Base-by-base conservation (phyloP, 2,113 vertebrate genomes). In the Raja brachyura region DNA sequence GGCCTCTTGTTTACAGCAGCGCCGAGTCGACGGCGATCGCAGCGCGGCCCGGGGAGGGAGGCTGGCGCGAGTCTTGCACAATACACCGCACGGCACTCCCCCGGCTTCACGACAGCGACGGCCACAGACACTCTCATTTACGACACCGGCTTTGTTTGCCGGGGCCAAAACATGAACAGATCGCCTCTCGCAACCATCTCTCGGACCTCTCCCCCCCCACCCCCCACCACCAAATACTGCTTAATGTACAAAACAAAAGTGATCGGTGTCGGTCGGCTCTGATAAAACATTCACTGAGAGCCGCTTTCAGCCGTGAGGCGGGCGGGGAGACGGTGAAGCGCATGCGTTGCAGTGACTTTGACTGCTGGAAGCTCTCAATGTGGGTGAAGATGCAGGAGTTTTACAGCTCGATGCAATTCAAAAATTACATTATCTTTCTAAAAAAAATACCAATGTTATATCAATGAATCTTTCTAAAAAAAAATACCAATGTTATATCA, bases 81-180 rank as follows among this genome's bases (percentile, higher is more conserved):
- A 74, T 73, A 16, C 90, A 54, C 70, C 90, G 90, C 66, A 92
- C 90, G 39, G 90, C 31, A 33, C 66, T 10, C 66, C 90, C 70
- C 90, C 66, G 39, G 22, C 68, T 92, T 92, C 11, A 48, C 90
- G 90, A 92, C 90, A 73, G 25, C 39, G 39, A 48, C 39, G 39
- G 39, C 39, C 39, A 48, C 39, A 48, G 39, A 0, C 39, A 48
- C 39, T 48, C 39, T 48, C 39, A 48, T 48, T 66, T 31, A 66
- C 85, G 85, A 20, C 88, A 73, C 68, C 90, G 68, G 68, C 90
- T 92, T 92, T 92, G 90, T 92, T 74, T 5, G 66, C 66, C 7
- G 7, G 48, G 5, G 7, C 63, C 0, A 2, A 68, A 48, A 39
- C 4, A 4, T 20, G 77, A 18, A 14, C 33, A 79, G 6, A 48